These are phyloP conservation scores for Mareca strepera DNA, from an alignment of 2,797 vertebrate genomes.

Conservation along the genomic window DNA sequence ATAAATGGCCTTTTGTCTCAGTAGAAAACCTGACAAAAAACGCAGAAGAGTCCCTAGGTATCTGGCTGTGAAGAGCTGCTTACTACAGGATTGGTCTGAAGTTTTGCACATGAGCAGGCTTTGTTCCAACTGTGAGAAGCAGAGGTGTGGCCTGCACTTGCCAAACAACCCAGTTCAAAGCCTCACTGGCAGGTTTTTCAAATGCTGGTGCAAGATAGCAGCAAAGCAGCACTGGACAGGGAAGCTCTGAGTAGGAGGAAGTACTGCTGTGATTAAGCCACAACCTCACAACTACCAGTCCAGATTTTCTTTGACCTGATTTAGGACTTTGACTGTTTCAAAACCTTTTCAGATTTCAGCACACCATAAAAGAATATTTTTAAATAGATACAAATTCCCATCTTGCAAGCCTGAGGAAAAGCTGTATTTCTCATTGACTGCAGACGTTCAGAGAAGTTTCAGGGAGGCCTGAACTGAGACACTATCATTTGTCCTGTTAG, in stretches of 20 bases:
- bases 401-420: background rate
- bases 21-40: background rate
- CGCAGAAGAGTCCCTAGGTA: rapidly evolving
- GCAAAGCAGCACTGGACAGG: background rate
- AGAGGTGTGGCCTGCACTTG: constrained; percentile 1
- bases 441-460: background rate
- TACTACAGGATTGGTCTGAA: rapidly evolving
- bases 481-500: background rate
- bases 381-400: background rate
- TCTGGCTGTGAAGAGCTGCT: rapidly evolving
- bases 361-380: background rate
- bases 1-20: rapidly evolving
- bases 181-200: background rate
- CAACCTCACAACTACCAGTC: background rate
- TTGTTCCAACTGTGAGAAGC: background rate
- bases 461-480: rapidly evolving
- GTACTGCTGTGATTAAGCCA: rapidly evolving
- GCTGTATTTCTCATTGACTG: background rate
- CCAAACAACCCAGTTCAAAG: background rate
- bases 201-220: background rate
- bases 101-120: background rate
- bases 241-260: background rate
- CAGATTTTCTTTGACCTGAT: background rate
- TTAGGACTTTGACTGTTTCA: rapidly evolving
- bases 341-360: background rate